A percentile compares a stretch with the other conserved stretches of the same genome.
Evolutionary conservation across 1,140 invertebrate species (phyloP).

Genomic region (Drosophila sulfurigaster): DNA sequence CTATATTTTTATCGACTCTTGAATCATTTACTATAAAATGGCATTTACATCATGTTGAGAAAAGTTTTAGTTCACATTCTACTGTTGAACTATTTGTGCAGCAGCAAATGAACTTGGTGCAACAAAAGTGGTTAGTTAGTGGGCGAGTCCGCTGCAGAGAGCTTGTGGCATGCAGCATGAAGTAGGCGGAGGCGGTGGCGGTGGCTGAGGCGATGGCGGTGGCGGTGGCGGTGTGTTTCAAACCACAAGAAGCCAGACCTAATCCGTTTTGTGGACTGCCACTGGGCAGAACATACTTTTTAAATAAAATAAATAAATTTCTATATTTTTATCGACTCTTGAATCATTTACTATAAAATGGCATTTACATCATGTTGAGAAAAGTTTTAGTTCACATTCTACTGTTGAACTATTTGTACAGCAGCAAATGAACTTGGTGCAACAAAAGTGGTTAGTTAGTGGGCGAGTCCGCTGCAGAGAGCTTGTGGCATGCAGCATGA

Average conservation of each 20-base stretch:
- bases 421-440: not conserved
- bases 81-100: not conserved
- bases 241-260: constrained; percentile 49
- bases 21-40: not conserved
- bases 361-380: not conserved
- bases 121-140: not conserved
- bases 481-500: not conserved
- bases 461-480: not conserved
- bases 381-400: not conserved
- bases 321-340: not conserved
- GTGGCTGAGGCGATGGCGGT: not conserved
- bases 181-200: not conserved
- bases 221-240: not conserved
- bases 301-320: not conserved
- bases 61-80: not conserved
- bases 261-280: constrained; percentile 44
- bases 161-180: not conserved
- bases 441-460: not conserved
- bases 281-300: not conserved
- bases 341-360: not conserved
- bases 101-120: not conserved
- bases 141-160: not conserved
- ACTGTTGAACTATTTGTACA: not conserved
- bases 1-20: not conserved
- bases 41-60: not conserved